Evolutionary conservation across 30 jellyfish, hydroid and myxozoan genomes (phyloP).

Genomic region (Catostylus mosaicus): DNA sequence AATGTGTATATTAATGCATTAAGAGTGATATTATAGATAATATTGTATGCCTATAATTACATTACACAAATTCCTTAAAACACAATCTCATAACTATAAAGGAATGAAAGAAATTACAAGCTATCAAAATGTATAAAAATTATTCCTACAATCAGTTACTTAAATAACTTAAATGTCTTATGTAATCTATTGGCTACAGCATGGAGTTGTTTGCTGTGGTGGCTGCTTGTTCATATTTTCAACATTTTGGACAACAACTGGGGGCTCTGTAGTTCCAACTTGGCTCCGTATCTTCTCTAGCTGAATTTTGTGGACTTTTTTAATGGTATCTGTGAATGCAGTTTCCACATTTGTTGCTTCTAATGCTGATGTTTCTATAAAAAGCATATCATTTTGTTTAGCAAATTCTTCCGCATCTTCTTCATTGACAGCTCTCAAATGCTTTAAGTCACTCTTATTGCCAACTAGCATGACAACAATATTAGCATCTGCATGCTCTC

Average conservation of each 20-base stretch:
- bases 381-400: constrained; percentile 83
- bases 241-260: constrained; percentile 31
- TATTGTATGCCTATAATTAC: no score
- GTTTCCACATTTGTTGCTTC: constrained; percentile 95
- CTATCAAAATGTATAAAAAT: not conserved
- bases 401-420: constrained; percentile 99
- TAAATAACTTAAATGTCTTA: not conserved
- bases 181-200: constrained; percentile 13
- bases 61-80: no score
- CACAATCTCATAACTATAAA: no score
- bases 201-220: constrained; percentile 6
- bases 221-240: constrained; percentile 16
- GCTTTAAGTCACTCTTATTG: constrained; percentile 89
- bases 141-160: not conserved
- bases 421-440: constrained; percentile 91
- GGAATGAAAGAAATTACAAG: no score
- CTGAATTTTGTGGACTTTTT: constrained; percentile 91
- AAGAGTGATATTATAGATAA: not conserved
- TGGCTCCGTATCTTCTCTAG: constrained; percentile 79
- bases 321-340: constrained; percentile 88
- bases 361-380: constrained; percentile 97
- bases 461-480: constrained; percentile 97
- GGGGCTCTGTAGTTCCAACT: constrained; percentile 49
- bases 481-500: constrained; percentile 94
- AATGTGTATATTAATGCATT: not conserved